These are phyloP conservation scores for Ceryle rudis DNA, from an alignment of 2,797 vertebrate genomes.

Conservation along the genomic window DNA sequence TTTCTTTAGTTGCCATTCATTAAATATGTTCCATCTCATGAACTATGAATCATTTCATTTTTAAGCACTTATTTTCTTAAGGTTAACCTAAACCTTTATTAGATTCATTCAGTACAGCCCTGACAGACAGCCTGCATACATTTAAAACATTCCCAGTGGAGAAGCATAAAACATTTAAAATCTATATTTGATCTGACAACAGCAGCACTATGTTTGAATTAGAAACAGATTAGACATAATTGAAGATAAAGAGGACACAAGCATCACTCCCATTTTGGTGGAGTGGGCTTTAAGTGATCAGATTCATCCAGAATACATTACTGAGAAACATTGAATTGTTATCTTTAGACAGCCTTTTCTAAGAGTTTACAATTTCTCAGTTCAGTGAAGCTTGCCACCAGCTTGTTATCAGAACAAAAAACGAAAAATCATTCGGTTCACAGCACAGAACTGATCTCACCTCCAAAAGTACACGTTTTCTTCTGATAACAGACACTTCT, in stretches of 20 bases:
- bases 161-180: conserved; percentile 81
- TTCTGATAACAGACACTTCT: conserved; percentile 89
- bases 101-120: conserved; percentile 53
- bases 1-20: conserved; percentile 67
- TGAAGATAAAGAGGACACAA: conserved; percentile 83
- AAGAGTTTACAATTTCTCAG: conserved; percentile 99
- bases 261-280: conserved; percentile 80
- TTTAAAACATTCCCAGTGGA: conserved; percentile 70
- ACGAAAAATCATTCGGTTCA: conserved; percentile 88
- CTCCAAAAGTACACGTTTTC: conserved; percentile 91
- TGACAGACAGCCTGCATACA: conserved; percentile 63
- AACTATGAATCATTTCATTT: conserved; percentile 87
- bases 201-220: conserved; percentile 78
- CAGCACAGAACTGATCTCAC: conserved; percentile 93
- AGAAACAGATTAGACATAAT: conserved; percentile 85
- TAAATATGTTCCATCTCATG: conserved; percentile 81
- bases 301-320: conserved; percentile 96
- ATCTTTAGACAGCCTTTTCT: conserved; percentile 96
- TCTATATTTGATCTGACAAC: conserved; percentile 83
- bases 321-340: conserved; percentile 97
- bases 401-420: conserved; percentile 95
- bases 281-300: conserved; percentile 94
- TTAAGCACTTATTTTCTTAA: conserved; percentile 81
- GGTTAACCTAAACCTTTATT: conserved; percentile 79
- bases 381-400: conserved; percentile 97